Percentiles rank a stretch among this genome's conserved stretches.
Conservation (phyloP, 2,888 invertebrate genomes). For the Aspidiotus rigidus region DNA sequence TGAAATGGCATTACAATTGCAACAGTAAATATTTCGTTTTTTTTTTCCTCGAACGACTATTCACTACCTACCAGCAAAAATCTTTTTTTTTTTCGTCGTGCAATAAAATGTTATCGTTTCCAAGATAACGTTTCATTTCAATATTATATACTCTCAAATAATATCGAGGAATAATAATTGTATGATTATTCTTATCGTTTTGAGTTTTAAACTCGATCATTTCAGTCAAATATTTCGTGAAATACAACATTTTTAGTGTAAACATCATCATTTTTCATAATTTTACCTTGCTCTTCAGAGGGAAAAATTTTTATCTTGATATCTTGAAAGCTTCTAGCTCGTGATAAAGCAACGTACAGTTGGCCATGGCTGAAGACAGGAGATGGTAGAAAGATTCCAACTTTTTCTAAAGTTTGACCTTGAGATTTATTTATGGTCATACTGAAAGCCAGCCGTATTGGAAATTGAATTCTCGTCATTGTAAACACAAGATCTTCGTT, state of each 20-base stretch:
- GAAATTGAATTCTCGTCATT: background rate
- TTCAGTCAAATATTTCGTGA: conserved; percentile 7
- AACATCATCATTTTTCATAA: background rate
- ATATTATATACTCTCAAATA: too few species aligned
- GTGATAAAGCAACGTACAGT: conserved; percentile 36
- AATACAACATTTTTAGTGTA: conserved; percentile 1
- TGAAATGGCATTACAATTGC: too few species aligned
- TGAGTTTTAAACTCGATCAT: too few species aligned
- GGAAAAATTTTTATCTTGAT: conserved; percentile 6
- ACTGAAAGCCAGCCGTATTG: background rate
- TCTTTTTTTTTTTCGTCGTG: too few species aligned
- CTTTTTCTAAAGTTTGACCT: conserved; percentile 24
- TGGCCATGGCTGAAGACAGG: conserved; percentile 37
- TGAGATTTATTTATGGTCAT: conserved; percentile 5
- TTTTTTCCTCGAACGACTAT: too few species aligned
- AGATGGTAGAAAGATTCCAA: conserved; percentile 35
- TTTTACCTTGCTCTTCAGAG: background rate
- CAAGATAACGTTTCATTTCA: too few species aligned
- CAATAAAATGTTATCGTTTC: too few species aligned
- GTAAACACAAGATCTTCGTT: background rate
- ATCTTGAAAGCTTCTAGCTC: conserved; percentile 9
- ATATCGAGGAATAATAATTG: too few species aligned
- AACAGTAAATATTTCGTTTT: too few species aligned
- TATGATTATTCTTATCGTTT: too few species aligned
- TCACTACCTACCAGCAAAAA: too few species aligned